Conservation (phyloP, 2,888 invertebrate genomes). For the Troglohyphantes excavatus region DNA sequence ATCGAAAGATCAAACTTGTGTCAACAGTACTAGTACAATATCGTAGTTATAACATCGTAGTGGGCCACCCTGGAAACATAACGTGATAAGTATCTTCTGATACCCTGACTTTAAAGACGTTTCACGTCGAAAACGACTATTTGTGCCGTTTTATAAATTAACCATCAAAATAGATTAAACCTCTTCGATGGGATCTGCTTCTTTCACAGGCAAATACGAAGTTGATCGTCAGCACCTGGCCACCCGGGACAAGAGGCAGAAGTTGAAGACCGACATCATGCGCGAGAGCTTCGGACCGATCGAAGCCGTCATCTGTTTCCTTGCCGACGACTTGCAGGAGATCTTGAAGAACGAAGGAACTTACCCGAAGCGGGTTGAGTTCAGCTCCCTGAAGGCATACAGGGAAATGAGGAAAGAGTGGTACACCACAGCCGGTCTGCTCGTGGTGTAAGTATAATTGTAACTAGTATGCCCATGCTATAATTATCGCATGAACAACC, state of each 20-base stretch:
- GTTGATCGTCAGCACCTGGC: slow-evolving; percentile 82
- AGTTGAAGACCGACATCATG: slow-evolving; percentile 84
- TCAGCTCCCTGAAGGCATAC: slow-evolving; percentile 53
- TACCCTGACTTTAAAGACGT: too few species aligned
- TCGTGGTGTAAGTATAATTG: slow-evolving; percentile 59
- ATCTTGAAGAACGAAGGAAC: slow-evolving; percentile 85
- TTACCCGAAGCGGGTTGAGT: slow-evolving; percentile 84
- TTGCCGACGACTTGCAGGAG: slow-evolving; percentile 84
- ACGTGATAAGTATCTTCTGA: too few species aligned
- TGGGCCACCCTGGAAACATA: too few species aligned
- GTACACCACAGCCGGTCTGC: slow-evolving; percentile 56
- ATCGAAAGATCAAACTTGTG: too few species aligned
- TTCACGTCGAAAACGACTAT: too few species aligned
- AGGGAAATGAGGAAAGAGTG: slow-evolving; percentile 63
- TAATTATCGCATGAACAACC: too few species aligned
- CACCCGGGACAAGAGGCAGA: slow-evolving; percentile 83
- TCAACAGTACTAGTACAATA: too few species aligned
- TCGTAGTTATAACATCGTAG: too few species aligned
- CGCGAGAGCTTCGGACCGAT: slow-evolving; percentile 57
- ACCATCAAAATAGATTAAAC: too few species aligned
- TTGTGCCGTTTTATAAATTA: too few species aligned
- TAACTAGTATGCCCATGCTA: too few species aligned
- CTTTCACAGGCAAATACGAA: slow-evolving; percentile 30
- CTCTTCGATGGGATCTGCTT: too few species aligned
- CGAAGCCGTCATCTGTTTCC: slow-evolving; percentile 84